A percentile compares a stretch with the other conserved stretches of the same genome.
phyloP scores from a whole-genome alignment of 92 coral and sea anemone genomes.

The Desmophyllum pertusum region DNA sequence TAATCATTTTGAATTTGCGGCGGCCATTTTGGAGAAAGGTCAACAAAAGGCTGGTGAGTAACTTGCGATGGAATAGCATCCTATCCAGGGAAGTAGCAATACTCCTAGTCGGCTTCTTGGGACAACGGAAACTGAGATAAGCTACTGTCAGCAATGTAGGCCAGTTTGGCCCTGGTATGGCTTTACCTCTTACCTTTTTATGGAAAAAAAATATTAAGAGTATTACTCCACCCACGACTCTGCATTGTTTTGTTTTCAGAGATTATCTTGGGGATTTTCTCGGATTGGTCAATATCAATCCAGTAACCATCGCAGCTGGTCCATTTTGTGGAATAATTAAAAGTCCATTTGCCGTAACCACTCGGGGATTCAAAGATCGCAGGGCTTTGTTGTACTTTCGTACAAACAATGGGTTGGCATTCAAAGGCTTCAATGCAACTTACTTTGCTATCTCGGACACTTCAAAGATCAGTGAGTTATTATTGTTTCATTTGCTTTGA shows the following conservation, averaged over 20 bases:
- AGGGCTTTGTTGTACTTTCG: neutral
- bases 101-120: no score
- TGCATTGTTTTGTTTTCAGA: neutral
- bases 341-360: constrained; percentile 4
- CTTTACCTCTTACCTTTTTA: no score
- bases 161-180: no score
- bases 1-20: no score
- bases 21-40: no score
- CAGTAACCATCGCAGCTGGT: constrained; percentile 4
- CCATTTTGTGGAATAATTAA: constrained; percentile 14
- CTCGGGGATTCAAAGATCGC: neutral
- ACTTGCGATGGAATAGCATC: no score
- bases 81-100: no score
- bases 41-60: no score
- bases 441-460: constrained; percentile 5
- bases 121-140: no score
- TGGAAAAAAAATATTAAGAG: no score
- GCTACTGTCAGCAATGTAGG: no score
- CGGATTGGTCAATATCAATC: neutral
- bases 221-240: no score
- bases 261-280: constrained; percentile 11
- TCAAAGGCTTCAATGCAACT: constrained; percentile 9
- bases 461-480: constrained; percentile 24
- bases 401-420: constrained; percentile 4
- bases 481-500: neutral